Evolutionary conservation across 2,797 vertebrate species (phyloP), one percentile per base, ranked within the genome.

Genomic region (Cygnus olor): DNA sequence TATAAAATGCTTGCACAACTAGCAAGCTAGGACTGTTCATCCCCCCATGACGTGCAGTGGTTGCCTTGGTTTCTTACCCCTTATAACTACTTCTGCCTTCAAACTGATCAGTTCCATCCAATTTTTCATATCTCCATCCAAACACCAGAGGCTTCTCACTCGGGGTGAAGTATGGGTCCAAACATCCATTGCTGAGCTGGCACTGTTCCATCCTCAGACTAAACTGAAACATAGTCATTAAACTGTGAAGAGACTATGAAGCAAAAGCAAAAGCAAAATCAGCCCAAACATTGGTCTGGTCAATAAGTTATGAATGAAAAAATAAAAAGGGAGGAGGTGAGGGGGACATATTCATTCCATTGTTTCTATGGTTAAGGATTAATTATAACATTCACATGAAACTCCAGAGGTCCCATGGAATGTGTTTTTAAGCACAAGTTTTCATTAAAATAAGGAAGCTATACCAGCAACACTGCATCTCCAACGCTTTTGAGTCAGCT

Each of bases 381-480:
- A 91, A 91, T 90, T 93, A 70, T 53, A 86, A 24, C 8, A 57
- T 56, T 86, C 27, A 84, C 51, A 47, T 73, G 79, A 73, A 85
- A 53, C 19, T 90, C 82, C 27, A 70, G 57, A 86, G 38, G 68
- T 53, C 70, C 36, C 25, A 63, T 6, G 4, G 85, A 73, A 88
- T 21, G 8, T 45, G 56, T 73, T 88, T 87, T 79, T 80, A 42
- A 61, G 36, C 28, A 78, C 36, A 74, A 54, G 5, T n/a, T 40
- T 89, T 77, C 66, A 76, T 80, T 90, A 94, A 94, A 94, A 86
- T 56, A 58, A 72, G 84, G 68, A 93, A 91, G 71, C 76, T 80
- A 30, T 34, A 73, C 24, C 40, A 73, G 7, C 22, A 86, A 11
- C 44, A 36, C 27, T 44, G 25, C 6, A 8, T 84, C 80, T 88